A percentile compares a stretch with the other conserved stretches of the same genome.
These are phyloP conservation scores for Hyposoter didymator DNA, from an alignment of 2,888 invertebrate species.

Conservation along the genomic window DNA sequence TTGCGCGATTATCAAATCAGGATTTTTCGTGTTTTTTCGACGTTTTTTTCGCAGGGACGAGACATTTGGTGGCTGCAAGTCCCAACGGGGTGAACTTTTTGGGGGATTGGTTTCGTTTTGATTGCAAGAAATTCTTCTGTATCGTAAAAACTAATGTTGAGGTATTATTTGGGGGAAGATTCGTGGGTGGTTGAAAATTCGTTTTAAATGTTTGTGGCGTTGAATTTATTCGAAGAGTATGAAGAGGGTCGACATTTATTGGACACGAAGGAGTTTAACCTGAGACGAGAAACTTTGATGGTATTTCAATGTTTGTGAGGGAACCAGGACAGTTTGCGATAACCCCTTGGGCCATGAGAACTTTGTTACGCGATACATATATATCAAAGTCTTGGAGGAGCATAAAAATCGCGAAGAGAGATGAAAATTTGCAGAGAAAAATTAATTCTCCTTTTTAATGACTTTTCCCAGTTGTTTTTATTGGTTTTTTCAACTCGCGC, in stretches of 20 bases:
- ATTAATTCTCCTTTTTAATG: neutral
- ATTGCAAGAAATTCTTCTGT: neutral
- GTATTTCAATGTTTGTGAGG: conserved; percentile 26
- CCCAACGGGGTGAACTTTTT: neutral
- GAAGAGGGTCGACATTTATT: conserved; percentile 8
- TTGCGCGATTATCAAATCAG: too few relatives aligned
- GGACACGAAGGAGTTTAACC: conserved; percentile 10
- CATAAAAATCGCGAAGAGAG: neutral
- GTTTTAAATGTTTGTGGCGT: neutral
- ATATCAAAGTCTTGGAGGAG: neutral
- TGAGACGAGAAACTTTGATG: conserved; percentile 31
- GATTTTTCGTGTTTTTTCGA: too few relatives aligned
- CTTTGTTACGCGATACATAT: conserved; percentile 1
- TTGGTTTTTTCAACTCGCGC: neutral
- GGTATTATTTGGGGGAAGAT: neutral
- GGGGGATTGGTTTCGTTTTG: neutral
- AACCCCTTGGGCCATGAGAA: conserved; percentile 22
- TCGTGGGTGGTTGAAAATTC: neutral
- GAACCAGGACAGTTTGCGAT: conserved; percentile 11
- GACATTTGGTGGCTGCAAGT: too few relatives aligned
- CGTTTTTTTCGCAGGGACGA: too few relatives aligned
- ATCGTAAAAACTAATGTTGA: neutral
- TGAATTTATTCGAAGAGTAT: conserved; percentile 2
- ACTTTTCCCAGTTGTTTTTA: neutral
- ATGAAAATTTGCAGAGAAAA: neutral